phyloP scores from a whole-genome alignment of 2,797 vertebrate genomes.

The Novumbra hubbsi region DNA sequence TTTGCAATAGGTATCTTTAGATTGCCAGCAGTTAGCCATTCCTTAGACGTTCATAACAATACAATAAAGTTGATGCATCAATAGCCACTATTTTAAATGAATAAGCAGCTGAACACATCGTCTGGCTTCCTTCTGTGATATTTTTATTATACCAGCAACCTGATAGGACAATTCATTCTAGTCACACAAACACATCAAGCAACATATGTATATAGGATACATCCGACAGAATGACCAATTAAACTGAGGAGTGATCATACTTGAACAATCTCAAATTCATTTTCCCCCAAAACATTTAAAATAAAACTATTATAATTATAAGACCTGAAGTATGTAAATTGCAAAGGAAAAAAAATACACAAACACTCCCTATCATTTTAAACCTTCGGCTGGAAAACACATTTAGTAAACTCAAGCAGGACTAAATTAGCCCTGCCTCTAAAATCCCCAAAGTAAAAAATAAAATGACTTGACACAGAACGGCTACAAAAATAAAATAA shows the following conservation, averaged over 20 bases:
- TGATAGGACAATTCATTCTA: constrained; percentile 1
- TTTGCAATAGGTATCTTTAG: neutral
- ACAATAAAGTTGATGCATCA: neutral
- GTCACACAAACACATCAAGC: neutral
- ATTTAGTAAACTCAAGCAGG: constrained; percentile 8
- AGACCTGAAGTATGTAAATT: constrained; percentile 9
- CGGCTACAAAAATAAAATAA: neutral
- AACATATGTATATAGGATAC: neutral
- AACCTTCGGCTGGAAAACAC: constrained; percentile 17
- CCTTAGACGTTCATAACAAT: neutral
- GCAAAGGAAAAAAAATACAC: neutral
- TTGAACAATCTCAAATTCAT: neutral
- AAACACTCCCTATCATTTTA: constrained; percentile 19
- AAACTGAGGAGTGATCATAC: neutral
- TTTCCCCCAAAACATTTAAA: constrained; percentile 7
- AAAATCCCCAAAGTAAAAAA: constrained; percentile 8
- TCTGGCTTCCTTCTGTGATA: neutral
- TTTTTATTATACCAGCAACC: neutral
- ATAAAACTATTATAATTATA: neutral
- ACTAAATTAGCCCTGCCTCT: neutral
- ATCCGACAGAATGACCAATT: neutral
- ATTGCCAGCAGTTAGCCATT: neutral
- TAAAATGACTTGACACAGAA: neutral
- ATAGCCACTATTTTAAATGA: neutral
- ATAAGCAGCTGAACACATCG: neutral